phyloP scores from a whole-genome alignment of 2,113 vertebrate species.

The Hemicordylus capensis region DNA sequence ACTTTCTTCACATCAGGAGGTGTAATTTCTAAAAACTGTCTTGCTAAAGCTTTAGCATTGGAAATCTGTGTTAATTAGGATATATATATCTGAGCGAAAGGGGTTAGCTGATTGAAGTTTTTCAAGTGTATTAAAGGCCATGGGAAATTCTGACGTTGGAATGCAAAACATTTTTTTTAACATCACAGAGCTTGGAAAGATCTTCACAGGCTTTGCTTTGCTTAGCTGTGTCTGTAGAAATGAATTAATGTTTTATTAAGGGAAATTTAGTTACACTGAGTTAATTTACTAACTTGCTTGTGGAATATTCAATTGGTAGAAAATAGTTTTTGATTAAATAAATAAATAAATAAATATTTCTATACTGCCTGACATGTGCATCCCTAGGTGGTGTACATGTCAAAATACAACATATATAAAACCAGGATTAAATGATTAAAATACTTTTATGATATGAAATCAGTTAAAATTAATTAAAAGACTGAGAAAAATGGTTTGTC shows the following conservation, averaged over 20 bases:
- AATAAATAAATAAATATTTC: too few relatives aligned
- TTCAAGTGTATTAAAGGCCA: slow-evolving; percentile 22
- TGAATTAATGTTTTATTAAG: neutral
- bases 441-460: too few relatives aligned
- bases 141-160: neutral
- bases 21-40: neutral
- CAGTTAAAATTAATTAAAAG: too few relatives aligned
- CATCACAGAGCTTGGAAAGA: neutral
- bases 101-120: neutral
- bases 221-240: neutral
- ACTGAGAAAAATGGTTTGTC: too few relatives aligned
- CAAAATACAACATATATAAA: too few relatives aligned
- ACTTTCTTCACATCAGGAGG: neutral
- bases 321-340: too few relatives aligned
- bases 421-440: too few relatives aligned
- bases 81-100: neutral
- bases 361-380: too few relatives aligned
- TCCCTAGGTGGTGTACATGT: too few relatives aligned
- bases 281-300: slow-evolving; percentile 4
- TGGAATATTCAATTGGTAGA: neutral
- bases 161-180: neutral
- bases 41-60: neutral
- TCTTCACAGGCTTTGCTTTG: neutral
- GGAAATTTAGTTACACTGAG: neutral
- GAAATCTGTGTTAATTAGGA: slow-evolving; percentile 22